Conservation (phyloP, 2,797 vertebrate genomes). For the Eulemur rubriventer region DNA sequence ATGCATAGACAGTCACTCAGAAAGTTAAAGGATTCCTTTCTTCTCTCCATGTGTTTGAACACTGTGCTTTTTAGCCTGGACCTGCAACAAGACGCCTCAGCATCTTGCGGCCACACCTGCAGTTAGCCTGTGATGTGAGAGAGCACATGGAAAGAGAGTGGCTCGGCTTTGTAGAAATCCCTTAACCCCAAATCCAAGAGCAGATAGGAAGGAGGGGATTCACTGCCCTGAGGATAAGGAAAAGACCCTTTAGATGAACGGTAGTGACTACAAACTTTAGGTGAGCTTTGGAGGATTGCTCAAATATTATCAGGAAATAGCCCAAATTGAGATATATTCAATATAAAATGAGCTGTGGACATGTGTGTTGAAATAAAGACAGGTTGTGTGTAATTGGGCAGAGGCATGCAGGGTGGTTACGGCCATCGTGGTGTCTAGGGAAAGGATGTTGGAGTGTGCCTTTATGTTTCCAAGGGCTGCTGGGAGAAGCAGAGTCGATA, state of each 20-base stretch:
- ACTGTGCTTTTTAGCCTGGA: slow-evolving; percentile 7
- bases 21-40: slow-evolving; percentile 57
- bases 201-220: not conserved
- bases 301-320: not conserved
- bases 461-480: not conserved
- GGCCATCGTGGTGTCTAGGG: not conserved
- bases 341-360: not conserved
- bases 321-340: not conserved
- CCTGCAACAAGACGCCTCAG: not conserved
- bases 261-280: rapidly evolving
- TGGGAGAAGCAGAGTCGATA: not conserved
- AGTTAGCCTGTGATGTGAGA: not conserved
- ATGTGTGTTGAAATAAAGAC: not conserved
- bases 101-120: not conserved
- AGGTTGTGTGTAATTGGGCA: not conserved
- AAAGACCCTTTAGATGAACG: not conserved
- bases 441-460: not conserved
- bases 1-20: slow-evolving; percentile 59
- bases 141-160: not conserved
- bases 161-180: not conserved
- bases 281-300: not conserved
- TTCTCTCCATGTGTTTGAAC: slow-evolving; percentile 37
- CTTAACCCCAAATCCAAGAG: not conserved
- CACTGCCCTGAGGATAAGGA: not conserved
- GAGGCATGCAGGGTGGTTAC: not conserved